Conservation (phyloP, 2,797 vertebrate species). For the Falco rusticolus region DNA sequence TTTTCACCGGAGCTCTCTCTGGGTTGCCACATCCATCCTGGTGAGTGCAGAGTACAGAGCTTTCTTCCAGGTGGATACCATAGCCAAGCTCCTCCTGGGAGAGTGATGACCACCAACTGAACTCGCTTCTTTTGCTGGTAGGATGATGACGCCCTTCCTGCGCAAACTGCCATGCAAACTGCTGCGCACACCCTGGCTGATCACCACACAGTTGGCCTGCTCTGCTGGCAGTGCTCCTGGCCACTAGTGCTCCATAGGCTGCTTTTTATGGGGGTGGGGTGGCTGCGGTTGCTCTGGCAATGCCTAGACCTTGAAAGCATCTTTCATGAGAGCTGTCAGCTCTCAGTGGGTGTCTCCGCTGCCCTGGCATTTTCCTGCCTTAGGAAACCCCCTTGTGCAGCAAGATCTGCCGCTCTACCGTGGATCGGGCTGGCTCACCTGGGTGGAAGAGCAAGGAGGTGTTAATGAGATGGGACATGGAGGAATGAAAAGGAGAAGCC, state of each 20-base stretch:
- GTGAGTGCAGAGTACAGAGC: neutral
- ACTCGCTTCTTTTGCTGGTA: neutral
- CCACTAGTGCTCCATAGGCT: neutral
- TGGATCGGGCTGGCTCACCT: fast-evolving
- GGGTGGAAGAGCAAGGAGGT: too few relatives aligned
- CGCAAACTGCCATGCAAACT: neutral
- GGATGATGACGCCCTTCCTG: neutral
- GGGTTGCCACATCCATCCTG: neutral
- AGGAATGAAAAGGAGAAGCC: too few relatives aligned
- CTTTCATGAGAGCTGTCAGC: neutral
- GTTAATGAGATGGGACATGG: too few relatives aligned
- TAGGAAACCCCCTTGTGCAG: neutral
- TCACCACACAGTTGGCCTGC: too few relatives aligned
- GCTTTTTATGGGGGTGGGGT: neutral
- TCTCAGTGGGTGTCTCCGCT: neutral
- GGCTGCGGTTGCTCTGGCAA: neutral
- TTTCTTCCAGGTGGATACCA: neutral
- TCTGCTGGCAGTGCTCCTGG: neutral
- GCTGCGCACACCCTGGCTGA: neutral
- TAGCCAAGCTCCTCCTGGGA: neutral
- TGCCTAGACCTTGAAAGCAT: neutral
- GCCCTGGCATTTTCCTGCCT: neutral
- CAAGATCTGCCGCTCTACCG: neutral
- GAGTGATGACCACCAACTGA: neutral
- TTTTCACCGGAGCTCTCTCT: neutral